Base-by-base conservation (phyloP, 2,888 invertebrate species). In the Ochropleura plecta region DNA sequence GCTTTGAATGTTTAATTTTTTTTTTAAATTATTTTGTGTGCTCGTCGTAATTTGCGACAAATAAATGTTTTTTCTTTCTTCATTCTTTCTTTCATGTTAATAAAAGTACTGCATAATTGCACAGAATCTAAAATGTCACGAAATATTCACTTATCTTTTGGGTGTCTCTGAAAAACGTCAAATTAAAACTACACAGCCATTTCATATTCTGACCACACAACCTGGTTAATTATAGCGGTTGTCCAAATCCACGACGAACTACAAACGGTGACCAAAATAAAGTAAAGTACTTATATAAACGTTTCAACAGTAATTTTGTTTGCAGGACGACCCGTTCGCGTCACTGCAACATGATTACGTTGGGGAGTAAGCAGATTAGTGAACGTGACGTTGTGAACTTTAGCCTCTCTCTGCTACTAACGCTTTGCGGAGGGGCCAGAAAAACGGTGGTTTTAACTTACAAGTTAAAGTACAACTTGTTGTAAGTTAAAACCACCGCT, bases 331-430 rank as follows among this genome's bases (percentile, higher is more conserved):
- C 65, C 44, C 46, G 65, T 55, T 10, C 18, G 67, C 67, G 76
- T 73, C 65, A 64, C 75, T 73, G 74, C 70, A 77, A 81, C 75
- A 42, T 72, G 70, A 79, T 86, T 85, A 85, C 40, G 77, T 69
- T 71, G 64, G 70, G 74, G 70, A 48, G 59, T 79, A 84, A 84
- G 73, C 63, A 82, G 85, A 86, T 85, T 86, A 82, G 72, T 70
- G n/a, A 44, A 76, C 79, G 70, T 81, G 75, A 63, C 63, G 67
- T 67, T 72, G 85, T 64, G 48, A 77, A 86, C 79, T 77, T 74
- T 9, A 46, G 16, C 16, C 53, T 55, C 59, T 72, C 49, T 70
- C 20, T 68, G 20, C 57, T 49, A 8, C 46, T n/a, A 59, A 42
- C 70, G 68, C 79, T 84, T 82, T 85, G 59, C n/a, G 40, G 74